Evolutionary conservation across 2,113 vertebrate species (phyloP).

Genomic region (Myotis yumanensis): DNA sequence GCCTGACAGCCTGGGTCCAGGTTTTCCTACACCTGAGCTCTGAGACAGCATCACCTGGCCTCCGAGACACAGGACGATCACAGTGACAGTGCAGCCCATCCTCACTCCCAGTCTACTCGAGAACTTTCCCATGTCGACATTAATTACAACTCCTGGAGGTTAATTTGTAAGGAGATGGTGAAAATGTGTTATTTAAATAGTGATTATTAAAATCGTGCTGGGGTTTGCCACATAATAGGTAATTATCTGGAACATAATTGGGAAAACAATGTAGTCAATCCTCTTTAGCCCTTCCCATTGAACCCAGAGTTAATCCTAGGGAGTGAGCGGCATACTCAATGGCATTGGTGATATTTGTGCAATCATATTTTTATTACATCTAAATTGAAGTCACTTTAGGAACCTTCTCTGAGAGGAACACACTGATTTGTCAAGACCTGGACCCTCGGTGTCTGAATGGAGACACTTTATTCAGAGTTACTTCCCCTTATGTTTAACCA

Average conservation of each 20-base stretch:
- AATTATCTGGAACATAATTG: slow-evolving; percentile 79
- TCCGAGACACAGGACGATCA: fast-evolving
- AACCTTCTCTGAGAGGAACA: background rate
- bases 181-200: slow-evolving; percentile 79
- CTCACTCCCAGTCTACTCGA: background rate
- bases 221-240: slow-evolving; percentile 74
- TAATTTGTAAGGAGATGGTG: slow-evolving; percentile 79
- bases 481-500: background rate
- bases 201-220: slow-evolving; percentile 72
- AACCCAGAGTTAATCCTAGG: slow-evolving; percentile 55
- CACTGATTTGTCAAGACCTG: background rate
- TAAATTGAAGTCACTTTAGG: slow-evolving; percentile 36
- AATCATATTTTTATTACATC: slow-evolving; percentile 46
- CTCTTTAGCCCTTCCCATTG: slow-evolving; percentile 56
- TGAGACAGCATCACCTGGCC: background rate
- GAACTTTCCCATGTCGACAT: background rate
- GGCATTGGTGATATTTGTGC: slow-evolving; percentile 65
- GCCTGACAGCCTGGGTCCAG: background rate
- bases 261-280: slow-evolving; percentile 63
- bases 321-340: fast-evolving
- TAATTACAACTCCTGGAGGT: slow-evolving; percentile 73
- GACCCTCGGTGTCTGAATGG: background rate
- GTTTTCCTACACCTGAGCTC: background rate
- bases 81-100: fast-evolving
- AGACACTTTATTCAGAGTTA: background rate